phyloP scores from a whole-genome alignment of 2,113 vertebrate genomes.

The Oncorhynchus kisutch region DNA sequence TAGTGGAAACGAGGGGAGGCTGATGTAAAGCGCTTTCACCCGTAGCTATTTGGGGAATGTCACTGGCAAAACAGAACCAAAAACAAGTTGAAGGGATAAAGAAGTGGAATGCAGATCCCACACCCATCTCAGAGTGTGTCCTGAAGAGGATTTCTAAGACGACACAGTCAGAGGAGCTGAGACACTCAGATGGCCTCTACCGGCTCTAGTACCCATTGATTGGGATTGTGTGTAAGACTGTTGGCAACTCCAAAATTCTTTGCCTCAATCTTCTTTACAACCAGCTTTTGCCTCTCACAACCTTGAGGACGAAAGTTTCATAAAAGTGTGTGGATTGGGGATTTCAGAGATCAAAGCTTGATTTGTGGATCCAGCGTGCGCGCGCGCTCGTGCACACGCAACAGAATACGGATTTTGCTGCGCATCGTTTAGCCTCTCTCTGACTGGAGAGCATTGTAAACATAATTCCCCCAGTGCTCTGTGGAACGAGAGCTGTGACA shows the following conservation, averaged over 20 bases:
- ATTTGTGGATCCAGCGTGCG: background rate
- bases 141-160: constrained; percentile 44
- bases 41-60: too few relatives aligned
- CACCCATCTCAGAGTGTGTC: constrained; percentile 33
- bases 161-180: constrained; percentile 66
- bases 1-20: constrained; percentile 9
- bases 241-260: constrained; percentile 34
- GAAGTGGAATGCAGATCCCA: constrained; percentile 31
- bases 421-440: background rate
- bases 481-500: constrained; percentile 57
- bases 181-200: constrained; percentile 62
- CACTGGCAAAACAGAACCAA: too few relatives aligned
- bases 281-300: too few relatives aligned
- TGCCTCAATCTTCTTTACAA: background rate
- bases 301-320: constrained; percentile 10
- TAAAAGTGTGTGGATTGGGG: constrained; percentile 6
- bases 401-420: constrained; percentile 30
- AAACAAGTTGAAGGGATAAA: constrained; percentile 23
- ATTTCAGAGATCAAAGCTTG: background rate
- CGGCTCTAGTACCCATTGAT: constrained; percentile 32
- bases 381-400: background rate
- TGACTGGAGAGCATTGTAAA: constrained; percentile 51
- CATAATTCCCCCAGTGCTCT: constrained; percentile 39
- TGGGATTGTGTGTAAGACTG: constrained; percentile 44
- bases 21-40: constrained; percentile 11